Percentiles rank a stretch among this genome's conserved stretches.
Conservation (phyloP, 2,113 vertebrate species). For the Tautogolabrus adspersus region DNA sequence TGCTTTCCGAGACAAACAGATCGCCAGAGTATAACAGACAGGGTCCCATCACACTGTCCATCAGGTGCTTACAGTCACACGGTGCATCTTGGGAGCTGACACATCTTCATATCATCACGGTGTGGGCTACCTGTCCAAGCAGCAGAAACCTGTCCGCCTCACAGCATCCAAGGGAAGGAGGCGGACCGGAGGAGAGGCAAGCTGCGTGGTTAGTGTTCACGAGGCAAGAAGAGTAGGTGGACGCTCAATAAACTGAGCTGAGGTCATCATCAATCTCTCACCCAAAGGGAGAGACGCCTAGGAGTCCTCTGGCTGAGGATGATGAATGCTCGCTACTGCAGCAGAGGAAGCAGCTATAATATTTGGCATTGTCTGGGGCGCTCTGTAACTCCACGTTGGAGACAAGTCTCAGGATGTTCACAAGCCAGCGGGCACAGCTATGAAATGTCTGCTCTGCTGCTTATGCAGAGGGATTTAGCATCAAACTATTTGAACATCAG, state of each 20-base stretch:
- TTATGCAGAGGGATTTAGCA: neutral
- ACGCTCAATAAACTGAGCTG: constrained; percentile 59
- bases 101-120: constrained; percentile 26
- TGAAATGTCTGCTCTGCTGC: constrained; percentile 1
- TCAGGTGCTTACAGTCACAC: constrained; percentile 44
- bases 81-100: constrained; percentile 34
- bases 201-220: constrained; percentile 41
- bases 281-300: constrained; percentile 50
- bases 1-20: constrained; percentile 48
- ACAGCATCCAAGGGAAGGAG: constrained; percentile 1
- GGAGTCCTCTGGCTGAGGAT: constrained; percentile 53
- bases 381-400: constrained; percentile 29
- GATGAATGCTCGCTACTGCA: constrained; percentile 57
- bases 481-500: constrained; percentile 7
- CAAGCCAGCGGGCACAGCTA: constrained; percentile 9
- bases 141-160: constrained; percentile 44
- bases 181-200: constrained; percentile 16
- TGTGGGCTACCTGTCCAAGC: constrained; percentile 37
- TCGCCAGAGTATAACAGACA: constrained; percentile 31
- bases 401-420: constrained; percentile 36
- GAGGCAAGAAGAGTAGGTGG: constrained; percentile 49
- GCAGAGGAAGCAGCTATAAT: constrained; percentile 62
- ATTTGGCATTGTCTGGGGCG: constrained; percentile 50
- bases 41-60: constrained; percentile 29
- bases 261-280: constrained; percentile 76